Conservation (phyloP, 1,140 invertebrate species). For the Globodera ellingtonae region DNA sequence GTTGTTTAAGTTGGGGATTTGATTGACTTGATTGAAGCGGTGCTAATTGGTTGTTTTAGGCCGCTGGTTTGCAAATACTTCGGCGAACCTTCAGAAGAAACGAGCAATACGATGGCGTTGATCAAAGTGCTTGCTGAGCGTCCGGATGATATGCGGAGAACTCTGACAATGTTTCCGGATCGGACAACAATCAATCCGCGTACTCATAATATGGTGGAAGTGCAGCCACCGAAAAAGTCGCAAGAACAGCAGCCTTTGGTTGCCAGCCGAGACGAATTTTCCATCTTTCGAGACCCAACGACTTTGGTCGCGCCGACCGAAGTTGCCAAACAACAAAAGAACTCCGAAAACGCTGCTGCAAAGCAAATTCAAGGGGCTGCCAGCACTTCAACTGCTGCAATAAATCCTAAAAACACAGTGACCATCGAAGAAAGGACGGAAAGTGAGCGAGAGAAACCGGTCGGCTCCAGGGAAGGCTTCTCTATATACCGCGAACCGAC, state of each 20-base stretch:
- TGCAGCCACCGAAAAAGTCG: not conserved
- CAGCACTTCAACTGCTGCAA: no score
- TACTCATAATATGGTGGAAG: not conserved
- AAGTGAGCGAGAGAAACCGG: not conserved
- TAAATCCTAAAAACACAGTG: no score
- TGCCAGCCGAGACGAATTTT: slow-evolving; percentile 5
- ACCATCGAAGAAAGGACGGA: not conserved
- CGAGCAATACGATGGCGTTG: not conserved
- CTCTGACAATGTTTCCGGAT: not conserved
- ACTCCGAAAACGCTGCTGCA: not conserved
- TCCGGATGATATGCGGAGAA: not conserved
- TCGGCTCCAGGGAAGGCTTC: slow-evolving; percentile 17
- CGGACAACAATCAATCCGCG: not conserved
- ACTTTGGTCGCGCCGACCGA: not conserved
- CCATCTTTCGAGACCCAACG: slow-evolving; percentile 9
- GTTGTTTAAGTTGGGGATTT: slow-evolving; percentile 12
- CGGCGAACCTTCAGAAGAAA: not conserved
- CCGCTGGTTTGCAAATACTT: slow-evolving; percentile 4
- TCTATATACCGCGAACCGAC: slow-evolving; percentile 16
- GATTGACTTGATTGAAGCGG: not conserved
- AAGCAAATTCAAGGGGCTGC: not conserved
- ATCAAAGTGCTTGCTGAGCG: slow-evolving; percentile 9
- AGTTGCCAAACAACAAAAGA: not conserved
- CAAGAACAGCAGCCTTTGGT: not conserved
- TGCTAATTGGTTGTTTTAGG: not conserved